Evolutionary conservation across 2,888 invertebrate genomes (phyloP), one percentile per base, ranked within the genome.

Genomic region (Orthonychiurus folsomi): DNA sequence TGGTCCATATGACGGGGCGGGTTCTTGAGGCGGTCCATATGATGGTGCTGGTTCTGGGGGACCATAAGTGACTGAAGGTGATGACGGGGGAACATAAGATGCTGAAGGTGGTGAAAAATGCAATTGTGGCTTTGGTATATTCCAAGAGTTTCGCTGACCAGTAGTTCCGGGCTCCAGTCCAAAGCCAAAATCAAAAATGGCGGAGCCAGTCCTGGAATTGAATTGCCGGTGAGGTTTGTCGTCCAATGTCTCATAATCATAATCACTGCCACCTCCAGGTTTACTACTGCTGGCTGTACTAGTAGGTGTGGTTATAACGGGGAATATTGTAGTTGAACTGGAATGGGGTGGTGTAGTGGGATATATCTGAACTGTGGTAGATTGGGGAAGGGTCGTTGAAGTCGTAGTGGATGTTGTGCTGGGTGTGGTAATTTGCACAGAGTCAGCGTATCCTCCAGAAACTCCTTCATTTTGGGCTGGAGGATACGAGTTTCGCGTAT

Each of bases 391-490:
- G 15, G 28, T 20, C 21, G 57, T 24, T 37, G n/a, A 1, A 1
- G 20, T 50, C 54, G 48, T 65, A 59, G 21, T 18, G 23, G 50
- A 9, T 59, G 26, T 23, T 67, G 67, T 52, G 65, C 28, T 55
- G 50, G 59, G 3, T n/a, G n/a, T 59, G 50, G 21, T 47, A n/a
- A 23, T 37, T 54, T 1, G 67, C 66, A 58, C 68, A 69, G 18
- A 70, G 67, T 66, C 1, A 70, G 69, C 2, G 69, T 69, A 66
- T 20, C 70, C 70, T 15, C 65, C 70, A 2, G 70, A 69, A 59
- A 62, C 64, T 18, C 67, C 67, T n/a, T n/a, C n/a, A n/a, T n/a
- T n/a, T n/a, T n/a, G n/a, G n/a, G n/a, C n/a, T n/a, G n/a, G n/a
- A n/a, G n/a, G n/a, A n/a, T n/a, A n/a, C n/a, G n/a, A n/a, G n/a